These are phyloP conservation scores for Macrosiphum euphorbiae DNA, from an alignment of 2,888 invertebrate genomes.

Conservation along the genomic window DNA sequence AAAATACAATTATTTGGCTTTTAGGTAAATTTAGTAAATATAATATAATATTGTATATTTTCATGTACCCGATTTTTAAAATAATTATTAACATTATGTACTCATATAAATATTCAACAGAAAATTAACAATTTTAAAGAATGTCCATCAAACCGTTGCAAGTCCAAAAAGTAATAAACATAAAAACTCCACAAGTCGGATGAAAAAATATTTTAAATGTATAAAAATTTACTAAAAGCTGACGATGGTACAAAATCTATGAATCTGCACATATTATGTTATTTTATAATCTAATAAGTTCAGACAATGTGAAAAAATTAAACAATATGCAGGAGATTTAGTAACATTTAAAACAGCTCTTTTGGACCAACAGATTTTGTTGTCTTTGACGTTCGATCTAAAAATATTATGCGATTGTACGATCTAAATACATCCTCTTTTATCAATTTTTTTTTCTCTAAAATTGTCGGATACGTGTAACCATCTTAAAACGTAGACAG, in stretches of 20 bases:
- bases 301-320: not conserved
- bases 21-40: not conserved
- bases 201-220: not conserved
- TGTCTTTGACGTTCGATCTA: not conserved
- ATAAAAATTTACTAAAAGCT: not conserved
- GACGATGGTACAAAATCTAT: not conserved
- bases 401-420: not conserved
- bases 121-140: not conserved
- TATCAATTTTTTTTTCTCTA: not conserved
- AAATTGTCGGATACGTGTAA: not conserved
- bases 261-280: not conserved
- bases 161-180: not conserved
- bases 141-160: not conserved
- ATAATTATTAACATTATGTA: not conserved
- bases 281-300: not conserved
- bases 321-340: not conserved
- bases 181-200: not conserved
- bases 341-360: not conserved
- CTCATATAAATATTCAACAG: not conserved
- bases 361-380: not conserved
- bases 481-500: not conserved
- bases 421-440: not conserved
- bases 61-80: not conserved
- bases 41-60: not conserved
- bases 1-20: not conserved